phyloP scores from a whole-genome alignment of 2,113 vertebrate species.

The Amphiprion ocellaris region DNA sequence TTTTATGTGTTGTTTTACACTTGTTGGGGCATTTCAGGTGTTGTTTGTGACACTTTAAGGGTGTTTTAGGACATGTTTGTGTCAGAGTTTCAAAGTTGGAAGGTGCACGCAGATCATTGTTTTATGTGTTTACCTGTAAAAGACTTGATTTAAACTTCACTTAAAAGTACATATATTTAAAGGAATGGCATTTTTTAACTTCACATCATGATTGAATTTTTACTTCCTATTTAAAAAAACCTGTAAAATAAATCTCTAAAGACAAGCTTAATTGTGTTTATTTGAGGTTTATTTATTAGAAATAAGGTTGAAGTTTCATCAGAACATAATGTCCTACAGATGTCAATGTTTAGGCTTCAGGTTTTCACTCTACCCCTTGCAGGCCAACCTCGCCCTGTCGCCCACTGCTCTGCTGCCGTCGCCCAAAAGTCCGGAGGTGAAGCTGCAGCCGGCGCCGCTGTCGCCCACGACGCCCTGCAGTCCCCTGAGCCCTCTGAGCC shows the following conservation, averaged over 20 bases:
- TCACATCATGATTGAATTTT: background rate
- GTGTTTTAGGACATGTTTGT: background rate
- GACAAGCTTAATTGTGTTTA: background rate
- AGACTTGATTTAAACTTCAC: background rate
- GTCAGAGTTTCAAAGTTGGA: too few relatives aligned
- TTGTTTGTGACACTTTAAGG: background rate
- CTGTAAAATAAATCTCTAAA: background rate
- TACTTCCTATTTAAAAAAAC: background rate
- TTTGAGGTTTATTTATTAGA: background rate
- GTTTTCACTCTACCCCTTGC: constrained; percentile 19
- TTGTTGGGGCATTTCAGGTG: background rate
- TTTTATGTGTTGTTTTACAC: background rate
- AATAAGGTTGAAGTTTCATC: background rate
- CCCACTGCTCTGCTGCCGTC: constrained; percentile 78
- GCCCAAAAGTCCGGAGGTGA: constrained; percentile 78
- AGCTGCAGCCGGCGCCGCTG: constrained; percentile 63
- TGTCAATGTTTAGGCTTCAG: constrained; percentile 13
- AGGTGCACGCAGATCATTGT: background rate
- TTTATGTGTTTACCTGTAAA: background rate
- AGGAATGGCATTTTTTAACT: background rate
- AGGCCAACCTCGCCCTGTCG: constrained; percentile 85
- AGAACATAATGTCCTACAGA: background rate
- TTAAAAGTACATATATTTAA: too few relatives aligned
- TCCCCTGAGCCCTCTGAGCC: constrained; percentile 43
- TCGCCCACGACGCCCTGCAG: constrained; percentile 51